Base-by-base conservation (phyloP, 1,140 invertebrate species). In the Tetragnatha versicolor region DNA sequence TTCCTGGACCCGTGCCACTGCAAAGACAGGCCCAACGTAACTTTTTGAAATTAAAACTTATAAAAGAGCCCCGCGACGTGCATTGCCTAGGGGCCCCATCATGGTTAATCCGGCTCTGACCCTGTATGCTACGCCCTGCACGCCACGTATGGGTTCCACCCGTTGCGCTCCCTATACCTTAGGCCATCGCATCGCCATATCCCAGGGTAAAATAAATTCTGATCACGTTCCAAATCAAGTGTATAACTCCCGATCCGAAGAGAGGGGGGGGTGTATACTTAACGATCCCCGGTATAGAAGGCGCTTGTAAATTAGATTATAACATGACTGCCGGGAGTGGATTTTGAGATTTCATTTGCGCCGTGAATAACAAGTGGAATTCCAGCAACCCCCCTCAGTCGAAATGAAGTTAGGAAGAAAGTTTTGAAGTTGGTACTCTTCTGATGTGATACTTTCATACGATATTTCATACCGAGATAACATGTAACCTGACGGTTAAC, bases 261-360 rank as follows among this genome's bases (percentile, higher is more conserved):
- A 20, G 39, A 39, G 22, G 33, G 27, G 60, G n/a, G 39, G 39
- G 39, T 37, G 39, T 63, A 25, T 63, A 63, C 39, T 63, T 63
- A 37, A 63, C 60, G 60, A 63, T 63, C 31, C 25, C 22, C n/a
- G 60, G 17, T n/a, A 63, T 63, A n/a, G n/a, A n/a, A n/a, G n/a
- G n/a, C n/a, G 60, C 17, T 63, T 63, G 60, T 63, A 63, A 63
- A 63, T 63, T 63, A 63, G 60, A 63, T 63, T 63, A 63, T 63
- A 63, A 63, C 33, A 63, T 63, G 35, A 37, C 33, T 63, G 10
- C 33, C 4, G 22, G 6, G 9, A 12, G 22, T 53, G 9, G 12
- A 12, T n/a, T n/a, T 22, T 58, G 22, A 42, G 27, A 29, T 58
- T 58, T 58, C 27, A 58, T 58, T 58, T 58, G 53, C 53, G 10